Percentiles rank a stretch among this genome's conserved stretches.
Conservation (phyloP, 2,888 invertebrate genomes). For the Dryobotodes eremita region DNA sequence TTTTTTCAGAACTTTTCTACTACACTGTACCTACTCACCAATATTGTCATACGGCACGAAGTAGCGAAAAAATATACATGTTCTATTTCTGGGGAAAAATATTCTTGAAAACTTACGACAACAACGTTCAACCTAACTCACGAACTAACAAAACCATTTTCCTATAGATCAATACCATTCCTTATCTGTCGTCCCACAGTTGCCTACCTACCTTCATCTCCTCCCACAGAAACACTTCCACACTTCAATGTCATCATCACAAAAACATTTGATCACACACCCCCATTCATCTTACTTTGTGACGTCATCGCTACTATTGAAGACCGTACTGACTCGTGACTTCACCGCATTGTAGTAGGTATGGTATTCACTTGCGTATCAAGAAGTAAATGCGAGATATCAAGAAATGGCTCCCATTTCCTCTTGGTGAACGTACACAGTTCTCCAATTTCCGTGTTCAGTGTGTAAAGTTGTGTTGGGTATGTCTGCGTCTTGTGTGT, state of each 20-base stretch:
- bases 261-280: conserved; percentile 23
- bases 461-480: conserved; percentile 21
- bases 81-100: background rate
- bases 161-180: conserved; percentile 12
- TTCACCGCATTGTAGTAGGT: conserved; percentile 8
- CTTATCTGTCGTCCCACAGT: conserved; percentile 8
- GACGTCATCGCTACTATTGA: conserved; percentile 18
- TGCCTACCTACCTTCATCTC: too few species aligned
- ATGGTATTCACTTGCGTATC: conserved; percentile 27
- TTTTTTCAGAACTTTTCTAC: background rate
- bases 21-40: too few species aligned
- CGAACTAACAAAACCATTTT: background rate
- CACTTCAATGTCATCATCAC: conserved; percentile 9
- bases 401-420: conserved; percentile 65
- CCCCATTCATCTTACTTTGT: conserved; percentile 7
- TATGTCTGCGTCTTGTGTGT: conserved; percentile 1
- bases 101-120: background rate
- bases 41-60: background rate
- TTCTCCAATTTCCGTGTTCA: conserved; percentile 67
- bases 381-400: conserved; percentile 52
- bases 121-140: conserved; percentile 1
- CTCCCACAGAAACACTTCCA: background rate
- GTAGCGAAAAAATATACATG: background rate
- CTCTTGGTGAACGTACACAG: conserved; percentile 58
- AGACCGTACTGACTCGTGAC: background rate